Evolutionary conservation across 2,888 invertebrate species (phyloP).

Genomic region (Cerastis rubricosa): DNA sequence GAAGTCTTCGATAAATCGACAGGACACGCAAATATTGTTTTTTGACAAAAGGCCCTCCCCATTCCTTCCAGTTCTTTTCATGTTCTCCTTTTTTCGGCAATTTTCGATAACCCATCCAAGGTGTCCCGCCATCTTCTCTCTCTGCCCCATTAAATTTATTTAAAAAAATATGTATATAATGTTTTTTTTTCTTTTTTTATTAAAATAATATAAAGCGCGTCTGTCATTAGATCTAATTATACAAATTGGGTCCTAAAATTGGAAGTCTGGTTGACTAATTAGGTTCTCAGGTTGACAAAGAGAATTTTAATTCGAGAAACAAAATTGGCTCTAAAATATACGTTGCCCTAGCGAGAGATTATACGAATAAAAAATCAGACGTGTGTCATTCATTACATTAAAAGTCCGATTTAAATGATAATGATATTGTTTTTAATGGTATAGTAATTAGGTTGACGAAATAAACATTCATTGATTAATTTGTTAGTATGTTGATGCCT

Average conservation of each 20-base stretch:
- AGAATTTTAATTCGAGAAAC: neutral
- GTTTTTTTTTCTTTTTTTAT: neutral
- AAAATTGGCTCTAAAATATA: constrained; percentile 34
- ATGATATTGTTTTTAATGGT: constrained; percentile 15
- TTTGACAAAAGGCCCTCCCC: no score
- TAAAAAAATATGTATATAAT: no score
- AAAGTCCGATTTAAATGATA: constrained; percentile 15
- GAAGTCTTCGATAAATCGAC: constrained; percentile 4
- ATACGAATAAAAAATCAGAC: constrained; percentile 20
- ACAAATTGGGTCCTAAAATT: constrained; percentile 18
- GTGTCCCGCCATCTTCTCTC: neutral
- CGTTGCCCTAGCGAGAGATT: constrained; percentile 16
- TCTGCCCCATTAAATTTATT: no score
- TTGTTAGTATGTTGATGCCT: constrained; percentile 4
- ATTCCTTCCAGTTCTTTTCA: neutral
- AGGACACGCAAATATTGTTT: neutral
- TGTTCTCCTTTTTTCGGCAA: neutral
- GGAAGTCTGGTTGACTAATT: constrained; percentile 19
- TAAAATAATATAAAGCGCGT: no score
- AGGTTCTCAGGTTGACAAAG: constrained; percentile 9
- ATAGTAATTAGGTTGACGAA: constrained; percentile 8
- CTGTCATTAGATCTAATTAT: constrained; percentile 1
- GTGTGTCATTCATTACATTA: constrained; percentile 10
- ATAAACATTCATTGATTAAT: constrained; percentile 12
- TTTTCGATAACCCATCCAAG: neutral